Conservation (phyloP, 2,888 invertebrate genomes). For the Artemia sinica region DNA sequence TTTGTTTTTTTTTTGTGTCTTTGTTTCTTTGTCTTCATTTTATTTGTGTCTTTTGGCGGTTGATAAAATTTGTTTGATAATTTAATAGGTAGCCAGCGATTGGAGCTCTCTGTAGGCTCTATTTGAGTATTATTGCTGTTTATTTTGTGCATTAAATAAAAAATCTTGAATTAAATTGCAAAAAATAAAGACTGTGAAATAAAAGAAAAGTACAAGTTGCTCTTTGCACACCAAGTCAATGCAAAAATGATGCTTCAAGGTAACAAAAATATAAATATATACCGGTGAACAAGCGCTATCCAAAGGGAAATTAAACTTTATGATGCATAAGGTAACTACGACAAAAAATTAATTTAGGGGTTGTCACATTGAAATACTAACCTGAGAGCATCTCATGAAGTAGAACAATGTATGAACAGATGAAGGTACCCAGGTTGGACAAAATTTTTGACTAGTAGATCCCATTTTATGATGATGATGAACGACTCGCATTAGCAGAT, state of each 20-base stretch:
- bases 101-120: too few species aligned
- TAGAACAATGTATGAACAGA: slow-evolving; percentile 68
- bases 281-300: not conserved
- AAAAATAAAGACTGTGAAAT: too few species aligned
- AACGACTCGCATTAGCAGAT: slow-evolving; percentile 43
- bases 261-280: not conserved
- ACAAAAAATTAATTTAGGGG: not conserved
- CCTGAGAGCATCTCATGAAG: slow-evolving; percentile 78
- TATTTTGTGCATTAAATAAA: too few species aligned
- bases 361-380: slow-evolving; percentile 28
- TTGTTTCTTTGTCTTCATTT: too few species aligned
- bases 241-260: not conserved
- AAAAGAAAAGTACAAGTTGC: too few species aligned
- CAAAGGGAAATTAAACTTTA: not conserved
- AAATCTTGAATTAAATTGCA: too few species aligned
- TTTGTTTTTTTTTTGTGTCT: too few species aligned
- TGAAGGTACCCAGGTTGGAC: slow-evolving; percentile 35
- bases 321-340: not conserved
- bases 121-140: too few species aligned
- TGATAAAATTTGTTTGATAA: too few species aligned
- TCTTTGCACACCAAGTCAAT: not conserved
- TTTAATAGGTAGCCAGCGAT: too few species aligned
- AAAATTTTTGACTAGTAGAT: slow-evolving; percentile 24
- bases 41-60: too few species aligned
- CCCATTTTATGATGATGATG: slow-evolving; percentile 25